Evolutionary conservation across 2,797 vertebrate genomes (phyloP), one percentile per base, ranked within the genome.

Genomic region (Paedocypris micromegethes): DNA sequence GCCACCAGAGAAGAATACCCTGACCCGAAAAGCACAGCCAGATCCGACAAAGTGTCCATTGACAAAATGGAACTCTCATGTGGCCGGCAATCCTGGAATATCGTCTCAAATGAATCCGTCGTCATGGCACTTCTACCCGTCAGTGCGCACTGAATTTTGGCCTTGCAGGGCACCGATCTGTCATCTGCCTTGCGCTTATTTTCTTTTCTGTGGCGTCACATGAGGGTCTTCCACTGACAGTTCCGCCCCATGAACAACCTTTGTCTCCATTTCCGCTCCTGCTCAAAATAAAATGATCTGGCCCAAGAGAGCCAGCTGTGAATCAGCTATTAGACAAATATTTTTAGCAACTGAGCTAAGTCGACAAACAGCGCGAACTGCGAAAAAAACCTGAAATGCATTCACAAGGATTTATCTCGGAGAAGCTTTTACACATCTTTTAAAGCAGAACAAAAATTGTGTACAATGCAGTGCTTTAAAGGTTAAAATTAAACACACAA

Each of bases 101-200:
- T 68, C 54, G 7, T 61, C 72, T 72, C 80, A 81, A 79, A 72
- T 82, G 52, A 85, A 84, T 86, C 86, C 78, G 66, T 88, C 83
- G 75, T 83, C 78, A 46, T 62, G 53, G 61, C 56, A 81, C 79
- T 84, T 83, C 70, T 84, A 81, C 71, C 83, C 82, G 80, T 85
- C 85, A 85, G 79, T 72, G 39, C 59, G 73, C 7, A 70, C 75
- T 66, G 77, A 81, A 78, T 74, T 74, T 73, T 68, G 53, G 58
- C 67, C 64, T 57, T 54, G 51, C 37, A 48, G 70, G 63, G 65
- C 38, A 47, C 64, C 58, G 61, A 72, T 78, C 73, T 66, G 23
- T 66, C 48, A 51, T 64, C 68, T 50, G 59, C 64, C 52, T 58
- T 7, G 39, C n/a, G n/a, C 68, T 68, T 51, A 65, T 61, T 64